A percentile compares a stretch with the other conserved stretches of the same genome.
Evolutionary conservation across 2,797 vertebrate species (phyloP).

Genomic region (Lacerta agilis): DNA sequence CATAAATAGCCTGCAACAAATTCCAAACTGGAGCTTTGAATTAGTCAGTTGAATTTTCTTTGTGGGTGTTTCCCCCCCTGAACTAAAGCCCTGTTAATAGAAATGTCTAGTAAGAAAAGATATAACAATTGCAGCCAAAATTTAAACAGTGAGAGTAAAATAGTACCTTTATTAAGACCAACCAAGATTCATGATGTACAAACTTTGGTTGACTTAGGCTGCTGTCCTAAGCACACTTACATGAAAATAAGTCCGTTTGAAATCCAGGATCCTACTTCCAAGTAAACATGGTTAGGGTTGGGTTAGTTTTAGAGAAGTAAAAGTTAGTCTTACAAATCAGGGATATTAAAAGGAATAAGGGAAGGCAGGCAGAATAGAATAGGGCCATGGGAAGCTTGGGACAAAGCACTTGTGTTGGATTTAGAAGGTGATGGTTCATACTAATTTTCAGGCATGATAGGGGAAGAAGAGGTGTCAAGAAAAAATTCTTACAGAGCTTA

Average conservation of each 20-base stretch:
- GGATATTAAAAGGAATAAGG: neutral
- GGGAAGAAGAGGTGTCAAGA: neutral
- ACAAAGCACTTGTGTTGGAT: neutral
- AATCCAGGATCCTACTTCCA: neutral
- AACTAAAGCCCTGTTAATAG: neutral
- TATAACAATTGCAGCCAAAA: neutral
- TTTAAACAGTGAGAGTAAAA: neutral
- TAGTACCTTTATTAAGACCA: neutral
- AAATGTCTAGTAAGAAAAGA: neutral
- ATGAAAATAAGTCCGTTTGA: neutral
- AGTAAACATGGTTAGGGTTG: neutral
- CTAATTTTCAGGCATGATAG: neutral
- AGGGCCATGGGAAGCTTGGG: neutral
- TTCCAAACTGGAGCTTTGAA: constrained; percentile 17
- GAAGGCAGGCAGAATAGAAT: neutral
- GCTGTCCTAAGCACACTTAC: neutral
- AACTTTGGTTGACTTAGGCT: neutral
- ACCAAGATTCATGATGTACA: neutral
- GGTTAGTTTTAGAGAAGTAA: neutral
- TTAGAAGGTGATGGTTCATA: neutral
- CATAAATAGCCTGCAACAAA: constrained; percentile 10
- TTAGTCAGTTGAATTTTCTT: neutral
- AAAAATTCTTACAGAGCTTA: neutral
- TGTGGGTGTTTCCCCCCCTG: neutral
- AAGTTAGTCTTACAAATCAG: neutral